phyloP scores from a whole-genome alignment of 1,140 invertebrate genomes.

The Formica exsecta region DNA sequence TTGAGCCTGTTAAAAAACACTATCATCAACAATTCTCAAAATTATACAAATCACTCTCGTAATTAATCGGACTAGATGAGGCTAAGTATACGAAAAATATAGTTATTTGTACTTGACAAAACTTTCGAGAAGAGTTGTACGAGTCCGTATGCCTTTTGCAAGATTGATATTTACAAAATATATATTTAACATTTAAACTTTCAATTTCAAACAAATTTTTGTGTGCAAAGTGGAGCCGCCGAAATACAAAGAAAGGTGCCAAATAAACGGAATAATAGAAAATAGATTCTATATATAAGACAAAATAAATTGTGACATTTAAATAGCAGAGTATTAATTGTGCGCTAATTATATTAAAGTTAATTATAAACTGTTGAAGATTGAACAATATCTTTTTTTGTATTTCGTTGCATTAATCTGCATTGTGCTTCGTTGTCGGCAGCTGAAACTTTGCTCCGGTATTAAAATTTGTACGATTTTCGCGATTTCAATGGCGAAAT shows the following conservation, averaged over 20 bases:
- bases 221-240: conserved; percentile 16
- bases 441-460: not conserved
- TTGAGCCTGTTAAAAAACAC: not conserved
- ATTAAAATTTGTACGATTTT: conserved; percentile 7
- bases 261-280: conserved; percentile 4
- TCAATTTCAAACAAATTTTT: conserved; percentile 23
- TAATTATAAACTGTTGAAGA: conserved; percentile 17
- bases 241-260: not conserved
- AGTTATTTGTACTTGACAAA: conserved; percentile 38
- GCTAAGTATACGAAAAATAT: conserved; percentile 39
- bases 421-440: conserved; percentile 19
- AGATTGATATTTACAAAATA: conserved; percentile 44
- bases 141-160: not conserved
- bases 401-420: conserved; percentile 4
- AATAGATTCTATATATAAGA: not conserved
- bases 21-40: conserved; percentile 4
- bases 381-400: conserved; percentile 2
- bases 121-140: conserved; percentile 7
- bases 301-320: not conserved
- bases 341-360: not conserved
- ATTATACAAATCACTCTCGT: conserved; percentile 3
- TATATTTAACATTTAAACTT: conserved; percentile 31
- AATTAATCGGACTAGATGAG: conserved; percentile 14
- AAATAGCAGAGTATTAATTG: not conserved
- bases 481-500: conserved; percentile 18